Percentiles rank a stretch among this genome's conserved stretches.
Evolutionary conservation across 2,797 vertebrate genomes (phyloP).

Genomic region (Sphenopsis melanotis): DNA sequence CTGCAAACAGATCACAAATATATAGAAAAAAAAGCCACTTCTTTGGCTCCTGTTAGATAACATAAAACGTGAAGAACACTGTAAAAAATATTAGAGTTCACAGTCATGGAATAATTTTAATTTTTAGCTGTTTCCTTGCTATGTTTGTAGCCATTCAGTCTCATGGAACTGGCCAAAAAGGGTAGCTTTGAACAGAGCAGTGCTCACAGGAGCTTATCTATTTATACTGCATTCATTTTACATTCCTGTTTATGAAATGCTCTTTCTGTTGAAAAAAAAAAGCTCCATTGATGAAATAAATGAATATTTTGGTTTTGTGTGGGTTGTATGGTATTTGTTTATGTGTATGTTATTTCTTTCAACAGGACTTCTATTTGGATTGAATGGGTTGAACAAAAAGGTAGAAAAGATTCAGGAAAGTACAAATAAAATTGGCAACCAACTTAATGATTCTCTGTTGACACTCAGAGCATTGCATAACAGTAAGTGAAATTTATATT

Average conservation of each 20-base stretch:
- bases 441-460: slow-evolving; percentile 74
- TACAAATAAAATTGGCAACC: slow-evolving; percentile 66
- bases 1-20: background rate
- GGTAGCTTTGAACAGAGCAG: background rate
- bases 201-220: background rate
- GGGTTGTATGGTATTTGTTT: background rate
- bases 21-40: background rate
- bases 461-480: slow-evolving; percentile 72
- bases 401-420: slow-evolving; percentile 68
- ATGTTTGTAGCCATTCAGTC: background rate
- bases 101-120: background rate
- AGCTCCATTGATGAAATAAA: background rate
- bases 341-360: background rate
- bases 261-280: background rate
- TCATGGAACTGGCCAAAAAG: background rate
- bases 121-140: background rate
- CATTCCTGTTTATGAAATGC: background rate
- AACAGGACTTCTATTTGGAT: slow-evolving; percentile 73
- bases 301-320: background rate
- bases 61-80: background rate
- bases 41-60: background rate
- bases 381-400: slow-evolving; percentile 71
- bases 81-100: background rate
- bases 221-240: background rate
- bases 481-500: slow-evolving; percentile 73